Conservation (phyloP, 2,888 invertebrate genomes). For the Camptogramma bilineatum region DNA sequence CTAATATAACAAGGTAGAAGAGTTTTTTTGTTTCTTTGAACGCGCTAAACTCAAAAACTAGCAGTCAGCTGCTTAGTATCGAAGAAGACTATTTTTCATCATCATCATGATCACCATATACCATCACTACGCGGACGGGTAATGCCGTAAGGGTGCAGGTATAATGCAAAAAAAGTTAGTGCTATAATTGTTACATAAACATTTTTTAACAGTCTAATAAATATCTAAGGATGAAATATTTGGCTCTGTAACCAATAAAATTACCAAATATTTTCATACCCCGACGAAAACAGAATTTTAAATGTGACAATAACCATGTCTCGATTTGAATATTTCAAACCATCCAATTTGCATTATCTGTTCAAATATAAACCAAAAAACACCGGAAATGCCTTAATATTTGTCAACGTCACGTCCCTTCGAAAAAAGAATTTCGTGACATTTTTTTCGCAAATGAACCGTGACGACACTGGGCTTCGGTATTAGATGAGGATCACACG, state of each 20-base stretch:
- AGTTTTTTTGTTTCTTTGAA: too few relatives aligned
- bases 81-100: too few relatives aligned
- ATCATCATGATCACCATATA: too few relatives aligned
- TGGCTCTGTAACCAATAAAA: neutral
- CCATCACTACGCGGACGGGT: too few relatives aligned
- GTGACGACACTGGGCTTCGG: constrained; percentile 60
- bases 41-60: too few relatives aligned
- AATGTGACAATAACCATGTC: constrained; percentile 46
- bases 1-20: too few relatives aligned
- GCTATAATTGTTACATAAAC: too few relatives aligned
- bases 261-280: neutral
- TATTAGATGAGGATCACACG: constrained; percentile 7
- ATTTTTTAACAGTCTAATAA: too few relatives aligned
- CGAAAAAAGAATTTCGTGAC: constrained; percentile 70
- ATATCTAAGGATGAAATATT: too few relatives aligned
- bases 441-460: constrained; percentile 84
- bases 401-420: constrained; percentile 81
- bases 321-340: constrained; percentile 56
- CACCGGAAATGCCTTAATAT: constrained; percentile 80
- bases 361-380: constrained; percentile 72
- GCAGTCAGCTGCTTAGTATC: too few relatives aligned
- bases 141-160: too few relatives aligned
- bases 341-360: constrained; percentile 76
- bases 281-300: constrained; percentile 37
- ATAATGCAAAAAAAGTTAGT: too few relatives aligned